Evolutionary conservation across 2,888 invertebrate genomes (phyloP), one percentile per base, ranked within the genome.

Genomic region (Anoncus sp.): DNA sequence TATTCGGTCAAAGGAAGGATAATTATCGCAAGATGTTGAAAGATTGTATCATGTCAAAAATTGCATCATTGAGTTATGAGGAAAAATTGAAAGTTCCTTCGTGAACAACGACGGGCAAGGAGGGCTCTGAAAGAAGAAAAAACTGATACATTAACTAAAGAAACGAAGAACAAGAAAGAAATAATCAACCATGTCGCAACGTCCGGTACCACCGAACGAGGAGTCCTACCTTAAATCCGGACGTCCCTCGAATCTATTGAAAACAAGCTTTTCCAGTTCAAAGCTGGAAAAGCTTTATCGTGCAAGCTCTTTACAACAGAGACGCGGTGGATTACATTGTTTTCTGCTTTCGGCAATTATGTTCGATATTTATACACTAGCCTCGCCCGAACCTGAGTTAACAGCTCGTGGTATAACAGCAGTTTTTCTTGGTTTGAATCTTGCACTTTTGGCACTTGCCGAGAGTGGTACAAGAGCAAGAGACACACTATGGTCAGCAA

Each of bases 211-310:
- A 51, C 86, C 90, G 67, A 91, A 91, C 84, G 91, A 91, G 86
- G 90, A 91, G 79, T 90, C 90, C 38, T 91, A 91, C 84, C 86
- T 91, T 72, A 87, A 85, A 73, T 88, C 87, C 59, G 91, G 91
- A 66, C 85, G 90, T 74, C 91, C 91, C 31, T 86, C 90, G 77
- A 90, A 90, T 71, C 82, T 91, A 5, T 85, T 92, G 45, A 91
- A 91, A 80, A 90, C 92, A 66, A 92, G 93, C 53, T 94, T 94
- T 88, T 92, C 93, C 40, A 94, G 94, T 85, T 92, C 93, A 9
- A 93, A 94, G 63, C 92, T 96, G 81, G 95, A 96, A 87, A 93
- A 93, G 85, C 92, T 96, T 5, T 96, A 96, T 88, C 94, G 95
- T 83, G 94, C 94, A 79, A 96, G 96, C 90, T 94, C 94, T 85